Evolutionary conservation across 2,113 vertebrate genomes (phyloP).

Genomic region (Thamnaconus septentrionalis): DNA sequence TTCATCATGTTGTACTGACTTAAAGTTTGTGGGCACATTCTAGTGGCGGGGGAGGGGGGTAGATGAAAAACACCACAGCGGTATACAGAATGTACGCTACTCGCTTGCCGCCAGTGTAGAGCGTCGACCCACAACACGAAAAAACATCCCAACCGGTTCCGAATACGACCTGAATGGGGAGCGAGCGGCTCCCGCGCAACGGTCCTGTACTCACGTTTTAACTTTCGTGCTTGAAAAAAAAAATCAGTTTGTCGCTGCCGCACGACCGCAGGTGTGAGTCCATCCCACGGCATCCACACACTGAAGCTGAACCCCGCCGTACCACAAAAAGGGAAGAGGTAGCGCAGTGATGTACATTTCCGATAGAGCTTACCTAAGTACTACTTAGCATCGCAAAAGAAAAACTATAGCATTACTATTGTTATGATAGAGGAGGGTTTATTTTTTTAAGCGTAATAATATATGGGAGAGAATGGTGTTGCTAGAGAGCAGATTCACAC

Average conservation of each 20-base stretch:
- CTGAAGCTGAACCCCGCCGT: conserved; percentile 51
- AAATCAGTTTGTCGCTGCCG: conserved; percentile 47
- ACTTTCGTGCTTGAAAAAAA: conserved; percentile 19
- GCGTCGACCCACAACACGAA: conserved; percentile 35
- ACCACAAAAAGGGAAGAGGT: conserved; percentile 71
- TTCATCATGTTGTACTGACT: conserved; percentile 34
- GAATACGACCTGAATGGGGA: conserved; percentile 43
- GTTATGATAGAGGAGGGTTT: conserved; percentile 80
- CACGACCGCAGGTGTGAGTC: conserved; percentile 31
- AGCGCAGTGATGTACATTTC: conserved; percentile 72
- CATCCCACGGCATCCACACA: conserved; percentile 53
- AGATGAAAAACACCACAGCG: conserved; percentile 29
- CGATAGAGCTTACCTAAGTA: conserved; percentile 76
- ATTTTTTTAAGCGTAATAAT: conserved; percentile 83
- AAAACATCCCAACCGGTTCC: conserved; percentile 51
- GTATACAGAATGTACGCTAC: conserved; percentile 50
- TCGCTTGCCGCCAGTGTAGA: conserved; percentile 52
- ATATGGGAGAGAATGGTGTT: conserved; percentile 77
- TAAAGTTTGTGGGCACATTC: conserved; percentile 56
- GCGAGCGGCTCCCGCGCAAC: conserved; percentile 56
- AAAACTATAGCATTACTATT: conserved; percentile 77
- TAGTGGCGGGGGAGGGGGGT: not conserved
- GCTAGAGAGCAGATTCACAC: conserved; percentile 77
- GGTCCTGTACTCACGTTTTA: conserved; percentile 48
- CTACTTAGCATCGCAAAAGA: conserved; percentile 75